Conservation (phyloP, 2,113 vertebrate genomes). For the Pteruthius melanotis region DNA sequence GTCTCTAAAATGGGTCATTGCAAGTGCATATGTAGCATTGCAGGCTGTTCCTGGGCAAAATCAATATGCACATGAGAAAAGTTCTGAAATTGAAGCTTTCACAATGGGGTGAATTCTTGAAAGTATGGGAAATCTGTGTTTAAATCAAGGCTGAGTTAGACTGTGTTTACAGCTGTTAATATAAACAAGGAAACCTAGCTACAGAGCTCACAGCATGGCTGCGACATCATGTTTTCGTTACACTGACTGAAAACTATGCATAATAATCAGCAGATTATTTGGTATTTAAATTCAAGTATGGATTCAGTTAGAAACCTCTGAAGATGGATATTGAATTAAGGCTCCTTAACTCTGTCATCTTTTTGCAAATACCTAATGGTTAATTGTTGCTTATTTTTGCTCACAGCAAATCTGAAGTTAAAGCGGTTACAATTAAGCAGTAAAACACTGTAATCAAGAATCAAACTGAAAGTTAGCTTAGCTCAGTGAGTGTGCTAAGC, state of each 20-base stretch:
- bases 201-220: slow-evolving; percentile 72
- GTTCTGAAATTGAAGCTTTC: slow-evolving; percentile 40
- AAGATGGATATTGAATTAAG: slow-evolving; percentile 67
- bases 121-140: slow-evolving; percentile 68
- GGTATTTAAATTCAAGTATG: slow-evolving; percentile 74
- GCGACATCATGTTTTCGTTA: slow-evolving; percentile 77
- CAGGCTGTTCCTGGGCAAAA: background rate
- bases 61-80: slow-evolving; percentile 43
- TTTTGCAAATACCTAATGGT: slow-evolving; percentile 30
- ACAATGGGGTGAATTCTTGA: slow-evolving; percentile 20
- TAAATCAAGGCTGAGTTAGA: slow-evolving; percentile 63
- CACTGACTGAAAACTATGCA: slow-evolving; percentile 78
- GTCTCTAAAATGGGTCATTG: background rate
- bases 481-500: background rate
- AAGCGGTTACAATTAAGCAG: slow-evolving; percentile 36
- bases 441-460: slow-evolving; percentile 23
- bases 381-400: slow-evolving; percentile 9
- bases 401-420: background rate
- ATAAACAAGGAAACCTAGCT: slow-evolving; percentile 75
- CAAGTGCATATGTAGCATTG: background rate
- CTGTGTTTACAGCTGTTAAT: slow-evolving; percentile 78
- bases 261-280: slow-evolving; percentile 77
- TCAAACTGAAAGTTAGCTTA: slow-evolving; percentile 20
- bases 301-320: slow-evolving; percentile 63
- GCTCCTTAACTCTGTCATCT: slow-evolving; percentile 37